Conservation (phyloP, 2,888 invertebrate species). For the Euphydryas editha region DNA sequence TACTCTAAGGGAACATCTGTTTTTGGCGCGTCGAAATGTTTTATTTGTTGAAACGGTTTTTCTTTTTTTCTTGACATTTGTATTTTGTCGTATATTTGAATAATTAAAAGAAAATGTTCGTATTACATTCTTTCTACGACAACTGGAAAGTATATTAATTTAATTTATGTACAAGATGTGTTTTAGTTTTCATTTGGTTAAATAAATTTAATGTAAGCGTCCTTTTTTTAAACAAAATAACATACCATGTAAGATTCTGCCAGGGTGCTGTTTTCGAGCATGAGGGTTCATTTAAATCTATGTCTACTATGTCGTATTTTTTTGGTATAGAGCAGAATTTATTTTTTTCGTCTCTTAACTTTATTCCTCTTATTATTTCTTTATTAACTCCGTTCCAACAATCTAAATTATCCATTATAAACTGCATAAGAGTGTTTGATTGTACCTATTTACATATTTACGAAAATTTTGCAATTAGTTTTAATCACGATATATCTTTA, state of each 20-base stretch:
- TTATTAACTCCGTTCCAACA: constrained; percentile 40
- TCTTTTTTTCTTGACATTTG: not conserved
- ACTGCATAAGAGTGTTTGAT: not conserved
- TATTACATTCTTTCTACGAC: no score
- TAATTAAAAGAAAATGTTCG: not conserved
- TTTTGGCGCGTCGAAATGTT: constrained; percentile 15
- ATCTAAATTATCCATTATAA: not conserved
- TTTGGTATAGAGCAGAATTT: constrained; percentile 22
- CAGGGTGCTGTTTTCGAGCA: constrained; percentile 33
- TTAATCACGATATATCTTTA: no score
- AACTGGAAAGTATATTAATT: not conserved
- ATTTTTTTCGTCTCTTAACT: constrained; percentile 49
- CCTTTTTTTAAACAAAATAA: no score
- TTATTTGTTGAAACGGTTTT: constrained; percentile 13
- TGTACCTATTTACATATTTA: not conserved
- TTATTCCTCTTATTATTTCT: constrained; percentile 50
- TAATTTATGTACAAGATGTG: not conserved
- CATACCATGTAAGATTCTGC: constrained; percentile 15
- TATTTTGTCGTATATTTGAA: constrained; percentile 2
- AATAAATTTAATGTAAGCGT: no score
- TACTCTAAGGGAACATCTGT: constrained; percentile 62
- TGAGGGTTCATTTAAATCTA: constrained; percentile 39
- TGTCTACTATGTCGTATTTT: constrained; percentile 43
- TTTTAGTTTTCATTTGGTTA: no score
- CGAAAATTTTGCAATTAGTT: not conserved